These are phyloP conservation scores for Corythoichthys haematopterus DNA, from an alignment of 2,113 vertebrate genomes.

Conservation along the genomic window DNA sequence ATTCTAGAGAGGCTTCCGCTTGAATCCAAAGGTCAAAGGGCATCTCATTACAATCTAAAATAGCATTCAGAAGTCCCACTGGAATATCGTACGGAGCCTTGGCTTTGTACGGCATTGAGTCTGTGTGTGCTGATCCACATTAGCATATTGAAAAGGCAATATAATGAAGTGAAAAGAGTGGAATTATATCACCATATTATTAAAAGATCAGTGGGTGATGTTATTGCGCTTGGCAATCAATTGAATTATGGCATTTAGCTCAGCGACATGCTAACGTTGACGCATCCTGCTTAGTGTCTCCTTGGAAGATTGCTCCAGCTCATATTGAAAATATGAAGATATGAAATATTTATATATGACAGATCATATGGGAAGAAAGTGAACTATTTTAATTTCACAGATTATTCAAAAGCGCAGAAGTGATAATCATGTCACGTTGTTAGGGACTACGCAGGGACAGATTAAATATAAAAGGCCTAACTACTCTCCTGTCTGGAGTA, in stretches of 20 bases:
- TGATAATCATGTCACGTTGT: slow-evolving; percentile 47
- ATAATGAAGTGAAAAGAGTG: slow-evolving; percentile 46
- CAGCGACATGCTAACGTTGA: slow-evolving; percentile 54
- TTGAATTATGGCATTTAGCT: slow-evolving; percentile 61
- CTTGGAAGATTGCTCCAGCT: slow-evolving; percentile 41
- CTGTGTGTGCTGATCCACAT: slow-evolving; percentile 30
- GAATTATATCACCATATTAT: slow-evolving; percentile 51
- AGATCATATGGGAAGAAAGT: slow-evolving; percentile 48
- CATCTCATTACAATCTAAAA: slow-evolving; percentile 58
- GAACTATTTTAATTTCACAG: slow-evolving; percentile 66
- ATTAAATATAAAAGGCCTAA: slow-evolving; percentile 47
- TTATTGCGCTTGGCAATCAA: slow-evolving; percentile 58
- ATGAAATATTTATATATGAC: slow-evolving; percentile 59
- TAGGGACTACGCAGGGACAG: slow-evolving; percentile 52
- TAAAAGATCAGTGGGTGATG: slow-evolving; percentile 57
- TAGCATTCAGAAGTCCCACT: slow-evolving; percentile 32
- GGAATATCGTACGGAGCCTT: slow-evolving; percentile 35
- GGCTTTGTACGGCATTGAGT: slow-evolving; percentile 15
- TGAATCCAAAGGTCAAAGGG: slow-evolving; percentile 49
- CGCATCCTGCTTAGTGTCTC: slow-evolving; percentile 28
- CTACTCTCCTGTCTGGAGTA: slow-evolving; percentile 44
- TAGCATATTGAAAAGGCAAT: slow-evolving; percentile 45
- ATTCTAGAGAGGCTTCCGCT: slow-evolving; percentile 40
- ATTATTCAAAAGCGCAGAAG: slow-evolving; percentile 38
- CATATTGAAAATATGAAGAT: slow-evolving; percentile 58